Evolutionary conservation across 2,113 vertebrate genomes (phyloP), one percentile per base, ranked within the genome.

Genomic region (Ceyx melanurus): DNA sequence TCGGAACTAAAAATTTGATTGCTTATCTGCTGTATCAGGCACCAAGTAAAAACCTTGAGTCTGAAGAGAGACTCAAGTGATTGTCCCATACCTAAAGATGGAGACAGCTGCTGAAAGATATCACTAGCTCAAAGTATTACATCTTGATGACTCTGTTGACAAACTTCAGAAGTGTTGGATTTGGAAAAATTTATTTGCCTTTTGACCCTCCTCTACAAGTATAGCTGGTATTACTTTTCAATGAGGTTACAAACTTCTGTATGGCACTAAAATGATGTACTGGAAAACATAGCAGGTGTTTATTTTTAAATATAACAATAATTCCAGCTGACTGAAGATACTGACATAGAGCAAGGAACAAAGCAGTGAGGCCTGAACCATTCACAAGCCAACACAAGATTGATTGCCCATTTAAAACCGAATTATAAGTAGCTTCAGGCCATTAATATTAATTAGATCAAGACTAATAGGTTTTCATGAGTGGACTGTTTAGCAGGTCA

Each of bases 391-490:
- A 86, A 77, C 0, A 0, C 66, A 58, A 92, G 81, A 96, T 79
- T 90, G 87, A 95, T 89, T 92, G 86, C 37, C 82, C 64, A 72
- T 86, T 96, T 92, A 86, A 87, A 73, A 8, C 23, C 0, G 1
- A 58, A 93, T 96, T 89, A 80, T 86, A 96, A 94, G 82, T 62
- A 88, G 33, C 54, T 85, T 58, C 71, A 53, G 26, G 0, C 62
- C 65, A 92, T 95, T 95, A 95, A 82, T 93, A 92, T 97, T 96
- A 94, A 97, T 95, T 97, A 94, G 95, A 57, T 90, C 65, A 84
- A 93, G 70, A 70, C 93, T 90, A 92, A 94, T 77, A 87, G 82
- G 48, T 53, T 93, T 31, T 93, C 79, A 95, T 82, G 68, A 95
- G 58, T 67, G 80, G 89, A 91, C 75, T 88, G 77, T 94, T 95